Conservation (phyloP, 2,888 invertebrate genomes). For the Hypomecis punctinalis region DNA sequence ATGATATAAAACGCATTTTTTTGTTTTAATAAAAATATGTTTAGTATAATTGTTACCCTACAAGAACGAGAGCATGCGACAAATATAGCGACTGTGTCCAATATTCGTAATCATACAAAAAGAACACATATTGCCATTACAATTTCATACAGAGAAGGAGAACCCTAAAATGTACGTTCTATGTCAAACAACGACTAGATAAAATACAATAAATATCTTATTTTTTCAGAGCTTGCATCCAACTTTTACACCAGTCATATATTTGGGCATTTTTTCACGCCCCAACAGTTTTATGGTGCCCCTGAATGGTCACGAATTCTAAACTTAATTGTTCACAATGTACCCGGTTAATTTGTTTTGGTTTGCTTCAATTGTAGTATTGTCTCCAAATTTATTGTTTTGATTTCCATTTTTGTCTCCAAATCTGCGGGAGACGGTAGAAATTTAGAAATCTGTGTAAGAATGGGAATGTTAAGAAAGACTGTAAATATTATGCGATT, state of each 20-base stretch:
- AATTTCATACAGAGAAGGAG: constrained; percentile 4
- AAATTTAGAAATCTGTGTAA: constrained; percentile 32
- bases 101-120: too few species aligned
- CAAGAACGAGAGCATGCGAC: too few species aligned
- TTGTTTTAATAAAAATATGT: too few species aligned
- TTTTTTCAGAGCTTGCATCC: constrained; percentile 50
- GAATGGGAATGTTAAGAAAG: constrained; percentile 8
- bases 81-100: too few species aligned
- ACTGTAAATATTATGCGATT: constrained; percentile 3
- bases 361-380: constrained; percentile 69
- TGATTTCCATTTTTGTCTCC: constrained; percentile 55
- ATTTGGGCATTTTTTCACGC: constrained; percentile 50
- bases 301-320: constrained; percentile 69
- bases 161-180: constrained; percentile 34
- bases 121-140: too few species aligned
- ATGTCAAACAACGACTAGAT: constrained; percentile 25
- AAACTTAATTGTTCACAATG: constrained; percentile 57
- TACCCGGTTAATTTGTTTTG: constrained; percentile 79
- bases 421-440: constrained; percentile 41
- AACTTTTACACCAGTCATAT: constrained; percentile 73
- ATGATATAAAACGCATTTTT: too few species aligned
- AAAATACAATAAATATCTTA: constrained; percentile 45
- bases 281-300: constrained; percentile 66
- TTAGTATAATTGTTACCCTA: too few species aligned
- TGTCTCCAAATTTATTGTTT: constrained; percentile 71